These are phyloP conservation scores for Drosophila mimica DNA, from an alignment of 2,888 invertebrate genomes.

Conservation along the genomic window DNA sequence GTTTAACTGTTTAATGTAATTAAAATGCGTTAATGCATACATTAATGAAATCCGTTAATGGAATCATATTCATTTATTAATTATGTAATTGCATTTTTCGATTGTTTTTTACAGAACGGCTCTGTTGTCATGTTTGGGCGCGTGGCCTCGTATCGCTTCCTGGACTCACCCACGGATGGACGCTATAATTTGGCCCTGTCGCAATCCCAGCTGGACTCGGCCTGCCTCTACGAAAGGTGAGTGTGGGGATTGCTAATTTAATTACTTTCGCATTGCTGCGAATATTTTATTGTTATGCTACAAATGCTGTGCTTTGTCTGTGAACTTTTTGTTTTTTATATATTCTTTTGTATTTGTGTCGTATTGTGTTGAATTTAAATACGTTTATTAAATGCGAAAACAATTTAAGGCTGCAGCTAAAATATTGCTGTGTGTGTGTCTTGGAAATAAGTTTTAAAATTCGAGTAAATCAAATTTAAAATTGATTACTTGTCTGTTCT, in stretches of 20 bases:
- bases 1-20: conserved; percentile 14
- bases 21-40: conserved; percentile 16
- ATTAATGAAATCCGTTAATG: conserved; percentile 43
- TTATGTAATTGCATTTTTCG: neutral
- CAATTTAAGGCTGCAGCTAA: neutral
- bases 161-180: conserved; percentile 93
- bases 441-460: neutral
- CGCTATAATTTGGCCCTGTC: conserved; percentile 91
- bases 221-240: conserved; percentile 93
- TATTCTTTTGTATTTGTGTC: neutral
- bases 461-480: neutral
- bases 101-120: conserved; percentile 88
- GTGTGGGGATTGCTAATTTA: conserved; percentile 46
- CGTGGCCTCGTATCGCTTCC: conserved; percentile 93
- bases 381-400: neutral
- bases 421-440: neutral
- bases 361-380: neutral
- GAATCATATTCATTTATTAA: conserved; percentile 3
- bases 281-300: conserved; percentile 1
- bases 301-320: conserved; percentile 26
- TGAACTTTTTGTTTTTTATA: neutral
- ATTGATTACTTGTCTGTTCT: neutral
- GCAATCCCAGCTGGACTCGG: conserved; percentile 90
- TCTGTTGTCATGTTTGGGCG: conserved; percentile 94
- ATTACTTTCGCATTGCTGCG: neutral